Evolutionary conservation across 2,113 vertebrate species (phyloP).

Genomic region (Atractosteus spatula): DNA sequence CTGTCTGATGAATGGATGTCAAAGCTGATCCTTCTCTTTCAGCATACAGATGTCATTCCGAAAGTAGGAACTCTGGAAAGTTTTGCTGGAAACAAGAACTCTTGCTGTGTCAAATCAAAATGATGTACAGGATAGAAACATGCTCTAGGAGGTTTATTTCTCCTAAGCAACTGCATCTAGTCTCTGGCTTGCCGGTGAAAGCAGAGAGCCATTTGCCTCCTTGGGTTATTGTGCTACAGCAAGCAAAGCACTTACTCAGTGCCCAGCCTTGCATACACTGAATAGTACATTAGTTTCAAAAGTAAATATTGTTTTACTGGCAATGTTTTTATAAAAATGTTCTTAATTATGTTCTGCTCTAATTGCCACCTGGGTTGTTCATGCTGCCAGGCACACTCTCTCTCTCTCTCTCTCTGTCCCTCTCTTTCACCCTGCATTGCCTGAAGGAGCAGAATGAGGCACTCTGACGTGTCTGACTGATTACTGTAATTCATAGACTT

Average conservation of each 20-base stretch:
- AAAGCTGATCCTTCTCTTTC: too few species aligned
- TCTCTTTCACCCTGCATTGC: conserved; percentile 47
- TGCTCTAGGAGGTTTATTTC: too few species aligned
- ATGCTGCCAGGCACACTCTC: not conserved
- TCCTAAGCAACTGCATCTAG: not conserved
- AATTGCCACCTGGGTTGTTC: conserved; percentile 17
- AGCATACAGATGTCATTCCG: too few species aligned
- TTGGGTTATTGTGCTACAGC: conserved; percentile 12
- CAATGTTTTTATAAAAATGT: conserved; percentile 25
- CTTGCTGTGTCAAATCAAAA: too few species aligned
- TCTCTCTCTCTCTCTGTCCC: conserved; percentile 30
- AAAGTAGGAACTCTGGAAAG: too few species aligned
- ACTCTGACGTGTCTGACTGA: conserved; percentile 88
- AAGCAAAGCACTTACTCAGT: conserved; percentile 7
- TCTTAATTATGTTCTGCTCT: conserved; percentile 32
- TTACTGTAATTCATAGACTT: conserved; percentile 99
- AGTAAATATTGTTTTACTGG: conserved; percentile 35
- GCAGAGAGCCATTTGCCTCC: not conserved
- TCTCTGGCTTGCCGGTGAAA: not conserved
- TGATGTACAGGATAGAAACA: too few species aligned
- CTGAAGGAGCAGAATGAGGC: conserved; percentile 54
- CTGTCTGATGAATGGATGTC: too few species aligned
- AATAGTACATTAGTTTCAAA: conserved; percentile 18
- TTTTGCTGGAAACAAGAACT: not conserved
- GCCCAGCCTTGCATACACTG: not conserved